phyloP scores from a whole-genome alignment of 2,797 vertebrate genomes.

The Taenioides sp. region DNA sequence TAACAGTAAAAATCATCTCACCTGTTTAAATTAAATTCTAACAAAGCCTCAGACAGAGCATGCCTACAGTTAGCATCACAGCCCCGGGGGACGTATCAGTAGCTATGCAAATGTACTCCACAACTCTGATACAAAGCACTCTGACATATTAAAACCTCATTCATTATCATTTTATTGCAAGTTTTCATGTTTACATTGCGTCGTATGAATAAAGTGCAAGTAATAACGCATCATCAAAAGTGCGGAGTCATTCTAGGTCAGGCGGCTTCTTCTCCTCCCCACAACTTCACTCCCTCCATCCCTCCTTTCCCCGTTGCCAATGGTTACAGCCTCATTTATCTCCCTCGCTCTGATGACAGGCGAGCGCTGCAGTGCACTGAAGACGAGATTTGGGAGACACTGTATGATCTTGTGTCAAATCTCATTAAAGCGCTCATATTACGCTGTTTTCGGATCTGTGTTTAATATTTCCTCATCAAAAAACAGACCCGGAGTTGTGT shows the following conservation, averaged over 20 bases:
- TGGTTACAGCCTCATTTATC: conserved; percentile 36
- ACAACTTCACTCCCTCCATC: conserved; percentile 3
- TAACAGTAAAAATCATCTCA: too few relatives aligned
- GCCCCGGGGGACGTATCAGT: too few relatives aligned
- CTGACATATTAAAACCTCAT: background rate
- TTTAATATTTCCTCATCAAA: too few relatives aligned
- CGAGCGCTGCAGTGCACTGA: conserved; percentile 4
- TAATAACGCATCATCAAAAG: conserved; percentile 2
- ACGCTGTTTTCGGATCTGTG: too few relatives aligned
- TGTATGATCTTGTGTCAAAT: background rate
- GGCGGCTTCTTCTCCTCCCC: background rate
- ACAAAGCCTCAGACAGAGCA: too few relatives aligned
- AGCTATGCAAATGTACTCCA: background rate
- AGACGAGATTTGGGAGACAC: background rate
- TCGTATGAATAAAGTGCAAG: background rate
- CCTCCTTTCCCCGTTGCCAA: conserved; percentile 12
- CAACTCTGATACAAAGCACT: background rate
- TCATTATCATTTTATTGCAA: background rate
- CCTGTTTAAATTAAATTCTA: too few relatives aligned
- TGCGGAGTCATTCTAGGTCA: conserved; percentile 25
- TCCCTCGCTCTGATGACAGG: conserved; percentile 6
- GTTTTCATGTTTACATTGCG: background rate
- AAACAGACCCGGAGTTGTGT: too few relatives aligned
- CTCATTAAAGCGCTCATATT: background rate
- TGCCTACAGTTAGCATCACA: too few relatives aligned